Base-by-base conservation (phyloP, 2,888 invertebrate species). In the Apoda limacodes region DNA sequence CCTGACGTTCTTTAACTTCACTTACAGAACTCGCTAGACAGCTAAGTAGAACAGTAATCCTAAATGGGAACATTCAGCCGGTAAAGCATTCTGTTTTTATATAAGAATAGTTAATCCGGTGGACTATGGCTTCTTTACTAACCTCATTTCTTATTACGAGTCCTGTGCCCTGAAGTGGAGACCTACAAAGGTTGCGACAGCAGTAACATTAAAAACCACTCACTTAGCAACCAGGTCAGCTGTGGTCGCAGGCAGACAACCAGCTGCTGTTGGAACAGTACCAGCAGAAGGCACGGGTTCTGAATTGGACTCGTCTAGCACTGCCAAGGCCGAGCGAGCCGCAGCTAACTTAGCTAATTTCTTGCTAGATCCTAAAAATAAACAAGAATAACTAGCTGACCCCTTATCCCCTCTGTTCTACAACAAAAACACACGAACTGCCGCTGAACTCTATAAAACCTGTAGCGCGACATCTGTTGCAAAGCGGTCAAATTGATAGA, bases 311-410 rank as follows among this genome's bases (percentile, higher is more conserved):
- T 76, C 75, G 30, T 75, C 75, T 3, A 85, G 54, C 9, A 82
- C 82, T 4, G 89, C 87, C n/a, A 96, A 70, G 0, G 94, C 94
- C 0, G 90, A 86, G 39, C 92, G 86, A 2, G 95, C 94, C 1
- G 95, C 95, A 1, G 94, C 91, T 35, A 92, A 84, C 80, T 95
- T 97, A 0, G 95, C 95, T 48, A 91, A 69, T 69, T 95, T 95
- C 71, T 97, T 97, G 52, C 93, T 95, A 1, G 93, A 89, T 5
- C 95, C 93, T 89, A 53, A 0, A 26, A n/a, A n/a, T n/a, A n/a
- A n/a, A n/a, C n/a, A n/a, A n/a, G n/a, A n/a, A n/a, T n/a, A n/a
- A n/a, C n/a, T n/a, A n/a, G n/a, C n/a, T n/a, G n/a, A n/a, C n/a
- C n/a, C n/a, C n/a, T n/a, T n/a, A n/a, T n/a, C n/a, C n/a, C n/a